Evolutionary conservation across 1,140 invertebrate genomes (phyloP).

Genomic region (Ceratitis capitata): DNA sequence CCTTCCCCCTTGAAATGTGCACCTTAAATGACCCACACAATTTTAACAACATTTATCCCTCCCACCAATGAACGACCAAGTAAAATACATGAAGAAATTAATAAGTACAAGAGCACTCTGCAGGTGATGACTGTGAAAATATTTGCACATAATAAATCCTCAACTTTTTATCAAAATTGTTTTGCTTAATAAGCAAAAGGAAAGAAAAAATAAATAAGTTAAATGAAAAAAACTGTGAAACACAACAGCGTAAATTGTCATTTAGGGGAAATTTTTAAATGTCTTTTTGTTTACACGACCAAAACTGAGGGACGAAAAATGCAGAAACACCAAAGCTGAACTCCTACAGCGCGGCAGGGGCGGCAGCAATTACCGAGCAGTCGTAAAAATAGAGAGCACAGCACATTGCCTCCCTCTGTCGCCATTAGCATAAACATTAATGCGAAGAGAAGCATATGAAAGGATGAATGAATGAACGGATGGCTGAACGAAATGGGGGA

Average conservation of each 20-base stretch:
- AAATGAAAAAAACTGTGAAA: neutral
- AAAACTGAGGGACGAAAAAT: neutral
- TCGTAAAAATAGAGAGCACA: neutral
- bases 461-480: neutral
- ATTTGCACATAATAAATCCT: slow-evolving; percentile 30
- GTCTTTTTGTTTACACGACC: neutral
- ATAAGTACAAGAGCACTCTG: neutral
- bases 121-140: slow-evolving; percentile 35
- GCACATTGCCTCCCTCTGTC: no score
- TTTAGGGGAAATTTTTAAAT: neutral
- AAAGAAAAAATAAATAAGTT: neutral
- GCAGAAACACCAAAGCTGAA: neutral
- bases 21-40: neutral
- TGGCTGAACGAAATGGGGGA: neutral
- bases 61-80: neutral
- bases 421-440: slow-evolving; percentile 9
- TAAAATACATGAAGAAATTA: slow-evolving; percentile 18
- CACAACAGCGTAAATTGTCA: neutral
- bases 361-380: neutral
- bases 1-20: neutral
- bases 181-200: neutral
- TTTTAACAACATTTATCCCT: neutral
- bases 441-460: neutral
- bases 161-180: slow-evolving; percentile 19
- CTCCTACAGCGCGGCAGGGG: neutral